These are phyloP conservation scores for Pomacea canaliculata DNA, from an alignment of 2,888 invertebrate species.

Conservation along the genomic window DNA sequence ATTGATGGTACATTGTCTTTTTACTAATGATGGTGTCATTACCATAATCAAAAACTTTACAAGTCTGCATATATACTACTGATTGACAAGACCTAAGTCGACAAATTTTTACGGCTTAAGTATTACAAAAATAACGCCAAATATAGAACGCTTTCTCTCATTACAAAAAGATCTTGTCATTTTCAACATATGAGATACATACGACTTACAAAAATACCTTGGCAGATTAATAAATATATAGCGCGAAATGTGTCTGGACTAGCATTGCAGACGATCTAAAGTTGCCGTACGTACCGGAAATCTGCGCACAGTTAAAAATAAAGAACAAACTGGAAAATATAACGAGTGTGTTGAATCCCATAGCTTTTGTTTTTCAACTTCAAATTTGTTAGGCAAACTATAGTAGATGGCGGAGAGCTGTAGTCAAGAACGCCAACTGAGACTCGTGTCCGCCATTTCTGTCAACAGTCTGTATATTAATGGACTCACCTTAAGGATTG, in stretches of 20 bases:
- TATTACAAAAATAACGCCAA: no score
- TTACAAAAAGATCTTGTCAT: no score
- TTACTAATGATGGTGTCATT: neutral
- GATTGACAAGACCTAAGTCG: no score
- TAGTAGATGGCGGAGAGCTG: neutral
- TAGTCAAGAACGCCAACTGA: conserved; percentile 20
- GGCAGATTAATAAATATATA: no score
- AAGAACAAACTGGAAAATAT: neutral
- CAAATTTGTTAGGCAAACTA: no score
- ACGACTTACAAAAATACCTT: no score
- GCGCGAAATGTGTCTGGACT: conserved; percentile 24
- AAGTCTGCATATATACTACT: neutral
- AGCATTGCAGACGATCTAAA: neutral
- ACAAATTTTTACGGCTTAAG: no score
- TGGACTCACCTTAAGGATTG: no score
- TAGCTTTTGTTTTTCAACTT: neutral
- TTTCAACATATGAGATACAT: no score
- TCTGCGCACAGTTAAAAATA: conserved; percentile 1
- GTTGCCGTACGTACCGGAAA: neutral
- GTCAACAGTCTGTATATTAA: neutral
- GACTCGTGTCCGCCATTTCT: conserved; percentile 19
- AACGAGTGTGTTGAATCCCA: neutral
- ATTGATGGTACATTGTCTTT: conserved; percentile 11
- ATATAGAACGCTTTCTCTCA: no score
- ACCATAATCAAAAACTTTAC: conserved; percentile 23